These are phyloP conservation scores for Anthrax anthrax DNA, from an alignment of 2,888 invertebrate genomes.

Conservation along the genomic window DNA sequence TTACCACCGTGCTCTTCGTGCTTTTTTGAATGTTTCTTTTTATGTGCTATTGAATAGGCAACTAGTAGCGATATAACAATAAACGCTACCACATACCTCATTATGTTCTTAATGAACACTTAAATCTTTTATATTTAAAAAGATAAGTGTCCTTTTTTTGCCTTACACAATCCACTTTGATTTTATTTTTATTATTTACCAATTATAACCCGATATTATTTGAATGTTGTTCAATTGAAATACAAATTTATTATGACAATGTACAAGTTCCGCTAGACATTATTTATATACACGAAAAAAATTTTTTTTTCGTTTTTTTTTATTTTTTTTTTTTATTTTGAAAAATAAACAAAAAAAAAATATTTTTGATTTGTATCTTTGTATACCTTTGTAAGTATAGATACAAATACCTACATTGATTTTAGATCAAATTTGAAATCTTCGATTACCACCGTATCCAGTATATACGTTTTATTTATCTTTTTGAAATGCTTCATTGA, in stretches of 20 bases:
- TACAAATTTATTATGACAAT: background rate
- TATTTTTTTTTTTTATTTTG: conserved; percentile 4
- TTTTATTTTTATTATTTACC: background rate
- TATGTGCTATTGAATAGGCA: conserved; percentile 19
- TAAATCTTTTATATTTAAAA: background rate
- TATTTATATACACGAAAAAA: conserved; percentile 6
- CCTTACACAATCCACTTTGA: background rate
- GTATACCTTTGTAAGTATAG: too few species aligned
- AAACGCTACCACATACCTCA: conserved; percentile 14
- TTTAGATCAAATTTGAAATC: too few species aligned
- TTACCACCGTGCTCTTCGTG: conserved; percentile 28
- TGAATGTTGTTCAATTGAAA: background rate
- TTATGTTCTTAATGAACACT: background rate
- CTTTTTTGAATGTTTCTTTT: conserved; percentile 26
- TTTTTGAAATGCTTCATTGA: conserved; percentile 6
- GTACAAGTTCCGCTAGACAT: background rate
- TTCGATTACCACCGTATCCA: too few species aligned
- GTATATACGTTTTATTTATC: background rate
- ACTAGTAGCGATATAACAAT: conserved; percentile 23
- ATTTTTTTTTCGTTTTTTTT: background rate
- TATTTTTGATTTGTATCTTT: too few species aligned
- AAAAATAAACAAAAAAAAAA: too few species aligned
- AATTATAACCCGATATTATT: too few species aligned
- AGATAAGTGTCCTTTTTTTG: background rate
- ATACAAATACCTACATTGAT: too few species aligned